Conservation (phyloP, 2,888 invertebrate genomes). For the Drosophila testacea region DNA sequence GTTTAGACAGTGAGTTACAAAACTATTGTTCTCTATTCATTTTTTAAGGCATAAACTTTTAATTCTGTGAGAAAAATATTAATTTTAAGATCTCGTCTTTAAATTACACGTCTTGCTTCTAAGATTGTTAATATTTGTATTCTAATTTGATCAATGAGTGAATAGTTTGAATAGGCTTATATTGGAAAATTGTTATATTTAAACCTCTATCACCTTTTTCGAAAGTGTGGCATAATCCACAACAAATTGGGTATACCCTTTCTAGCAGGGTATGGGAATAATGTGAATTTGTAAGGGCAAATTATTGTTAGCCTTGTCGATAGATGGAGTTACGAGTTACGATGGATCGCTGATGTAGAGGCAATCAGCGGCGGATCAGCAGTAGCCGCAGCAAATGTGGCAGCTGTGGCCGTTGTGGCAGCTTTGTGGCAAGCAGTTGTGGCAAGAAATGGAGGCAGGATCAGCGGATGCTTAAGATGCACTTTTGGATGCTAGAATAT, state of each 20-base stretch:
- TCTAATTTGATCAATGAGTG: too few relatives aligned
- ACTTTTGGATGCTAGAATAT: constrained; percentile 63
- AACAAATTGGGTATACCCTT: neutral
- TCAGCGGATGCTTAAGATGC: constrained; percentile 55
- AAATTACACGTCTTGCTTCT: too few relatives aligned
- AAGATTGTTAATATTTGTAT: too few relatives aligned
- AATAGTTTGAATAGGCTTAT: too few relatives aligned
- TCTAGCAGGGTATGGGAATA: constrained; percentile 3
- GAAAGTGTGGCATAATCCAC: neutral
- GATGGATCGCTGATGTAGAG: constrained; percentile 55
- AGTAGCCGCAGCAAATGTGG: constrained; percentile 21
- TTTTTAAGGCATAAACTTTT: too few relatives aligned
- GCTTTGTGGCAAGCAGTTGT: constrained; percentile 16
- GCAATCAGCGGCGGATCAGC: constrained; percentile 63
- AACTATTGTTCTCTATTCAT: too few relatives aligned
- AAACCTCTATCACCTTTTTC: too few relatives aligned
- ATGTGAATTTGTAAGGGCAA: constrained; percentile 44
- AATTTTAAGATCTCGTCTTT: too few relatives aligned
- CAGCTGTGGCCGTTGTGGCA: constrained; percentile 1
- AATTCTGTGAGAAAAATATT: too few relatives aligned
- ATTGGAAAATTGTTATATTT: too few relatives aligned
- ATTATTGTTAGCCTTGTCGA: constrained; percentile 42
- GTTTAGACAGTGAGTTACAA: too few relatives aligned
- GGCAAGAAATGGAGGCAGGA: constrained; percentile 16
- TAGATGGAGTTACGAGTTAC: constrained; percentile 49